Conservation (phyloP, 2,113 vertebrate genomes). For the Triplophysa tibetana region DNA sequence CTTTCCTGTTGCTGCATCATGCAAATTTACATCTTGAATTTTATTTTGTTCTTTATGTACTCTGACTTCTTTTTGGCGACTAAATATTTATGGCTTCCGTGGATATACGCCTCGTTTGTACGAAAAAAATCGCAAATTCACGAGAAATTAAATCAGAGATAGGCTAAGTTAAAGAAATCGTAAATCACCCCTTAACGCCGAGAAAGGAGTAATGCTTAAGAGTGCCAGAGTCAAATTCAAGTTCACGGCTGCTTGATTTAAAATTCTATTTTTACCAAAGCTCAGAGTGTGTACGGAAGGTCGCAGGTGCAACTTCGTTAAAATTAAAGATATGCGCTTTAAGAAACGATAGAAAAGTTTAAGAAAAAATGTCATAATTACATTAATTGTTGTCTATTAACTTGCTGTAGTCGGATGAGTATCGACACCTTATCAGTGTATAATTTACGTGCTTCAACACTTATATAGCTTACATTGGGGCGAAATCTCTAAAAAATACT, state of each 20-base stretch:
- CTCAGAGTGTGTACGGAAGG: neutral
- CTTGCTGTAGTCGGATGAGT: neutral
- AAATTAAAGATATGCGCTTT: neutral
- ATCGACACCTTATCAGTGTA: neutral
- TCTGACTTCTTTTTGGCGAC: too few relatives aligned
- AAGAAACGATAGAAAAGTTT: neutral
- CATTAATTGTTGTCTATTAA: neutral
- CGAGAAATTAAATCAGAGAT: neutral
- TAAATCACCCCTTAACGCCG: neutral
- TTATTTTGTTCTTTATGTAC: neutral
- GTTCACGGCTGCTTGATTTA: slow-evolving; percentile 68
- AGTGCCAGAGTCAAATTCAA: slow-evolving; percentile 65
- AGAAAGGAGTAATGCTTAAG: slow-evolving; percentile 20
- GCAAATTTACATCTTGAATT: neutral
- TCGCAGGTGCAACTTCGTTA: neutral
- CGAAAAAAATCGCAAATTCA: neutral
- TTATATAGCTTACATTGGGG: neutral
- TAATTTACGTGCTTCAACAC: neutral
- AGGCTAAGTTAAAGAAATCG: neutral
- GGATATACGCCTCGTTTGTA: neutral
- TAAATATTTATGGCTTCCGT: neutral
- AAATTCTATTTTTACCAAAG: slow-evolving; percentile 34
- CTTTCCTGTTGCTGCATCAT: neutral
- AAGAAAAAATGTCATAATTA: neutral
- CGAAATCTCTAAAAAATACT: neutral